These are phyloP conservation scores for Irena cyanogastra DNA, from an alignment of 2,113 vertebrate genomes.

Conservation along the genomic window DNA sequence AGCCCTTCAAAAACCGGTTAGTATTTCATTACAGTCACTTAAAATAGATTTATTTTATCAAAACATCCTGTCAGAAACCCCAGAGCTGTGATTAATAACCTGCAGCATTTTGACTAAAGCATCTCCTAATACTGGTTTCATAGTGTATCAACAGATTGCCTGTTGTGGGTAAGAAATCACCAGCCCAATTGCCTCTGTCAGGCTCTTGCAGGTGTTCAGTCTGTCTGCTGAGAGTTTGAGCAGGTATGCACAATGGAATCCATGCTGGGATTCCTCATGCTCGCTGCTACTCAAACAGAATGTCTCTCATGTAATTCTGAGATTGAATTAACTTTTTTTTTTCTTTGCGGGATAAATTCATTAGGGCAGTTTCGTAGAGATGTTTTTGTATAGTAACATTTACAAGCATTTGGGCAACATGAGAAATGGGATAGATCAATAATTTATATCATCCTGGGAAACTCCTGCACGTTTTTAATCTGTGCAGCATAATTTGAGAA, in stretches of 20 bases:
- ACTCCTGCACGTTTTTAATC: background rate
- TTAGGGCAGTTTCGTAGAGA: background rate
- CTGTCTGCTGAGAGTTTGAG: background rate
- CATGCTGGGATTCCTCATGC: background rate
- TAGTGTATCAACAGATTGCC: constrained; percentile 25
- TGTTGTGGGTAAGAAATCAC: background rate
- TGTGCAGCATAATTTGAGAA: background rate
- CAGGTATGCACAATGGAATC: background rate
- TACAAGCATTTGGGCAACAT: background rate
- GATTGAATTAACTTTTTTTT: background rate
- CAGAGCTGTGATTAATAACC: constrained; percentile 67
- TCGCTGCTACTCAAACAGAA: background rate
- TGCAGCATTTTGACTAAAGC: constrained; percentile 65
- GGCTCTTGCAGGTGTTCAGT: background rate
- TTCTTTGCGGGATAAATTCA: background rate
- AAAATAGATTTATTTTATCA: constrained; percentile 80
- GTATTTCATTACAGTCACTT: constrained; percentile 78
- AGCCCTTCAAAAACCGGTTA: constrained; percentile 75
- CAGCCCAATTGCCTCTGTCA: background rate
- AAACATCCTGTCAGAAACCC: constrained; percentile 74
- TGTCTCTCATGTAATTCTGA: background rate
- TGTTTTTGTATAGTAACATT: background rate
- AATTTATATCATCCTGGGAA: background rate
- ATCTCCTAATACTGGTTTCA: constrained; percentile 28
- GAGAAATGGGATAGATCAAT: background rate